These are phyloP conservation scores for Cherax destructor DNA, from an alignment of 1,140 invertebrate genomes.

Conservation along the genomic window DNA sequence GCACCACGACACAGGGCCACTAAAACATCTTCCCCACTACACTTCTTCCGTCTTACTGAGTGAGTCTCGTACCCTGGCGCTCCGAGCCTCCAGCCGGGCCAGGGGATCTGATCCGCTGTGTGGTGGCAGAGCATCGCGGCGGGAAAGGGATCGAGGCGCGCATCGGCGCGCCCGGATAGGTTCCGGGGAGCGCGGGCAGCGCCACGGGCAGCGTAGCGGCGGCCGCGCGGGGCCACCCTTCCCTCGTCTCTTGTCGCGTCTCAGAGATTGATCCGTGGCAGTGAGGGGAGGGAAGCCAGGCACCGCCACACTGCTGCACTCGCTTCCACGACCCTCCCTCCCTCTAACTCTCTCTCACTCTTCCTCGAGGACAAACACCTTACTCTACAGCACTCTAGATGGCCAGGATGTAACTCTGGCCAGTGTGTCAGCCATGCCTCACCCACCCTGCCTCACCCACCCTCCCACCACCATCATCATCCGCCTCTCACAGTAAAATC, in stretches of 20 bases:
- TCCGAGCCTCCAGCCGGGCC: conserved; percentile 39
- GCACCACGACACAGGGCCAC: conserved; percentile 41
- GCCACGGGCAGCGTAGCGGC: conserved; percentile 33
- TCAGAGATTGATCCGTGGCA: conserved; percentile 65
- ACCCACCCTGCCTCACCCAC: neutral
- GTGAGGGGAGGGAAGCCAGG: conserved; percentile 38
- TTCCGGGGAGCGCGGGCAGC: conserved; percentile 47
- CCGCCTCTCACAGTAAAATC: conserved; percentile 12
- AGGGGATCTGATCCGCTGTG: conserved; percentile 25
- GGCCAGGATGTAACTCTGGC: conserved; percentile 2
- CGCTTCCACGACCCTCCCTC: conserved; percentile 11
- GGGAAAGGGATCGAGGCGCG: conserved; percentile 24
- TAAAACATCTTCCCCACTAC: conserved; percentile 52
- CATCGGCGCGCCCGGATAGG: conserved; percentile 17
- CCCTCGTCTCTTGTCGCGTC: conserved; percentile 61
- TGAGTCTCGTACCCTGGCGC: conserved; percentile 50
- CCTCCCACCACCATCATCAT: neutral
- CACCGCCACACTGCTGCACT: conserved; percentile 45
- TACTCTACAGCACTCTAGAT: conserved; percentile 3
- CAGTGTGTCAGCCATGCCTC: conserved; percentile 1
- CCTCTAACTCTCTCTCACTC: conserved; percentile 7
- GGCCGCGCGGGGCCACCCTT: conserved; percentile 9
- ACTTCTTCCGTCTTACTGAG: conserved; percentile 62
- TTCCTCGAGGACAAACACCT: conserved; percentile 4
- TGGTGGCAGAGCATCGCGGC: conserved; percentile 38